These are phyloP conservation scores for Eublepharis macularius DNA, from an alignment of 2,113 vertebrate genomes.

Conservation along the genomic window DNA sequence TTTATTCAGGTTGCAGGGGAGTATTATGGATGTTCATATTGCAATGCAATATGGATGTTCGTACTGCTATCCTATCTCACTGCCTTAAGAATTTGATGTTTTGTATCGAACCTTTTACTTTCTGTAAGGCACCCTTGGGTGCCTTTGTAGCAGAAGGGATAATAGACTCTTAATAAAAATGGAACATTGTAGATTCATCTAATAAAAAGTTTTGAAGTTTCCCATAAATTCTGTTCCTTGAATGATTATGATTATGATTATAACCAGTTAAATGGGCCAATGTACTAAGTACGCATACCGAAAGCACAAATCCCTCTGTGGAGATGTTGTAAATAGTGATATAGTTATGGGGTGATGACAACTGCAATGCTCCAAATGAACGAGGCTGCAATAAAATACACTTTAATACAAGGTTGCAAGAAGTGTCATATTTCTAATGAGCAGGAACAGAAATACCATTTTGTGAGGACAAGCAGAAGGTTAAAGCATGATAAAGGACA, in stretches of 20 bases:
- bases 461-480: no score
- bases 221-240: not conserved
- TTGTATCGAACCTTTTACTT: no score
- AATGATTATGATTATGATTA: not conserved
- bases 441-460: not conserved
- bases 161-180: no score
- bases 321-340: not conserved
- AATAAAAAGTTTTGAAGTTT: not conserved
- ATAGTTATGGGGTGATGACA: no score
- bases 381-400: not conserved
- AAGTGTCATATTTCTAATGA: not conserved
- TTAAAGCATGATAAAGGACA: not conserved
- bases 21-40: not conserved
- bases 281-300: not conserved
- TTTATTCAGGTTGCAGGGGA: not conserved
- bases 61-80: not conserved
- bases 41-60: not conserved
- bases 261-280: no score
- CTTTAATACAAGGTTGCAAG: not conserved
- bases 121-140: no score
- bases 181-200: not conserved
- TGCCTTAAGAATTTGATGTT: no score
- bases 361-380: not conserved
- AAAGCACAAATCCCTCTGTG: not conserved
- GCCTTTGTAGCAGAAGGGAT: no score